Conservation (phyloP, 2,797 vertebrate genomes). For the Astyanax mexicanus region DNA sequence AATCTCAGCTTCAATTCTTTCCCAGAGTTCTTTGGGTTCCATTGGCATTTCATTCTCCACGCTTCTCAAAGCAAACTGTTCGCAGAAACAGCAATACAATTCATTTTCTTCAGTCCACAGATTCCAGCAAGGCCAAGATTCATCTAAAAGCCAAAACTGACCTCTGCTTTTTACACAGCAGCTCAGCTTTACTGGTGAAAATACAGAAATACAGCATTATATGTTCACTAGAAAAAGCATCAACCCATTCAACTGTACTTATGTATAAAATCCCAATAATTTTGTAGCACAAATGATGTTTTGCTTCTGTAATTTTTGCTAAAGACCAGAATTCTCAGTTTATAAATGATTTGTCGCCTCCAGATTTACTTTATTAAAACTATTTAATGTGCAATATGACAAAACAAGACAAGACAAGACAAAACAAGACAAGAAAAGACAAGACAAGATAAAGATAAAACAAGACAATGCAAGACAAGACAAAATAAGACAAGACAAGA, state of each 20-base stretch:
- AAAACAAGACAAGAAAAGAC: too few species aligned
- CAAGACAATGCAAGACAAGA: too few species aligned
- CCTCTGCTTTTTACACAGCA: background rate
- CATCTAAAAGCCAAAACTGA: background rate
- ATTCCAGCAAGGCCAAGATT: background rate
- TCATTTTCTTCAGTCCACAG: slow-evolving; percentile 9
- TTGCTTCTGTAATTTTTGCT: background rate
- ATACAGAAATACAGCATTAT: too few species aligned
- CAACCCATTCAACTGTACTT: background rate
- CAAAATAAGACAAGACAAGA: too few species aligned
- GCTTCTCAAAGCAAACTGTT: background rate
- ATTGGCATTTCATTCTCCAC: slow-evolving; percentile 3
- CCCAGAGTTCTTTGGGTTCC: background rate
- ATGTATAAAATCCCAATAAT: background rate
- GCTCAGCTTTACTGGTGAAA: background rate
- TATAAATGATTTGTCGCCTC: too few species aligned
- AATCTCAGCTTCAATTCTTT: slow-evolving; percentile 4
- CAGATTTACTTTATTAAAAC: too few species aligned
- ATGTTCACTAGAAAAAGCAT: background rate
- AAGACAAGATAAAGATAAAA: too few species aligned
- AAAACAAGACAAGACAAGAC: too few species aligned
- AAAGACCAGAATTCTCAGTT: too few species aligned
- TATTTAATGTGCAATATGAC: too few species aligned
- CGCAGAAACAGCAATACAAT: background rate
- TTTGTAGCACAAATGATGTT: background rate